phyloP scores from a whole-genome alignment of 2,888 invertebrate species.

The Andrena minutula region DNA sequence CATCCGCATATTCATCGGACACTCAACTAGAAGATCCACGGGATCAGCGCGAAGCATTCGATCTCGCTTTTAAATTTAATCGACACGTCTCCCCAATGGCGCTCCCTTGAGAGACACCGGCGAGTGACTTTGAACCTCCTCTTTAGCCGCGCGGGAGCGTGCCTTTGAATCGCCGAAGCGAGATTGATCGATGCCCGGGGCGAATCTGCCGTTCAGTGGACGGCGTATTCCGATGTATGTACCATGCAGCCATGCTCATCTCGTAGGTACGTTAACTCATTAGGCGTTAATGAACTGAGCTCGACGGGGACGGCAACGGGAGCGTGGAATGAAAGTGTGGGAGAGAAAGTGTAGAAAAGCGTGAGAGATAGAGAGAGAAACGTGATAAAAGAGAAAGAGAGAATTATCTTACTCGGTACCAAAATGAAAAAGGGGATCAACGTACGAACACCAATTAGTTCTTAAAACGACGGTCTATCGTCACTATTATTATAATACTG shows the following conservation, averaged over 20 bases:
- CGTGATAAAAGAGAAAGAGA: constrained; percentile 32
- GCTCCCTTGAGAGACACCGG: too few relatives aligned
- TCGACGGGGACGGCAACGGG: constrained; percentile 30
- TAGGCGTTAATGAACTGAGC: constrained; percentile 27
- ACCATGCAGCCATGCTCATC: constrained; percentile 42
- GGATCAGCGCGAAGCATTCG: constrained; percentile 25
- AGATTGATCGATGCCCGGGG: constrained; percentile 1
- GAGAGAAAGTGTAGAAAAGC: constrained; percentile 25
- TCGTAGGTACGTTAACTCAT: constrained; percentile 24
- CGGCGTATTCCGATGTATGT: not conserved
- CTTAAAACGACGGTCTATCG: constrained; percentile 83
- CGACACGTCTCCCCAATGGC: not conserved
- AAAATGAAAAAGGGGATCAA: constrained; percentile 84
- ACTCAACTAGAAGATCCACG: not conserved
- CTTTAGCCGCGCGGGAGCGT: not conserved
- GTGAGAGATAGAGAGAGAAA: constrained; percentile 25
- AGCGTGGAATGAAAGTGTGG: constrained; percentile 17
- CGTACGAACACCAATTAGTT: constrained; percentile 85
- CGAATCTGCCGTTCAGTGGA: not conserved
- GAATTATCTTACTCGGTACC: constrained; percentile 80
- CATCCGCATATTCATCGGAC: not conserved
- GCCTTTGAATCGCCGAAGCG: not conserved
- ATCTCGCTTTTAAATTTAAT: constrained; percentile 5
- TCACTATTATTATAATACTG: constrained; percentile 72
- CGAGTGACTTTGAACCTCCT: not conserved